Base-by-base conservation (phyloP, 2,113 vertebrate species). In the Lepus europaeus region DNA sequence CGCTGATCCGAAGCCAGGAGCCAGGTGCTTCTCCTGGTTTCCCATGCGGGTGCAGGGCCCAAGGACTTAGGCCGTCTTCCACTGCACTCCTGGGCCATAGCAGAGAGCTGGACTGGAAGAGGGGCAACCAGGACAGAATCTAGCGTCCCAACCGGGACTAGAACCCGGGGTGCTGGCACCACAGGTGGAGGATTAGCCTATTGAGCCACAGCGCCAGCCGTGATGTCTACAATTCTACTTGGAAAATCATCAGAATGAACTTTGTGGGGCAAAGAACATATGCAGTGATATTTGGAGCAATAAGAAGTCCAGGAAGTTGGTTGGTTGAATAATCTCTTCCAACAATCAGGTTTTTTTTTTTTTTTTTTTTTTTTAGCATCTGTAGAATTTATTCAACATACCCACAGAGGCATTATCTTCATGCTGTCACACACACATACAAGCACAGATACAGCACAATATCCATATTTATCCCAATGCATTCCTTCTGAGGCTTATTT, bases 401-500 rank as follows among this genome's bases (percentile, higher is more conserved):
- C 98, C 93, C 98, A 98, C 97, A 97, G 94, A 98, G 97, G 97
- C 98, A 97, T 96, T 97, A 23, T 97, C 98, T 98, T 98, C 98
- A 98, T 98, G 91, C 93, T 98, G 97, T 98, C 97, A 98, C 91
- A 97, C 97, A 98, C 95, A 98, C 84, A 97, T 97, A 98, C 98
- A 98, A 98, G 98, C 97, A 98, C 51, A 97, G 98, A 97, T 97
- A 98, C 90, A 98, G 95, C 96, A 98, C 83, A 89, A 89, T 84
- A 97, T 98, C 97, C 97, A 97, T 96, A 97, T 97, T 97, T 96
- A 97, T 95, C 91, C 97, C 96, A 98, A 98, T 97, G 96, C 94
- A 97, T 98, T 98, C 97, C 97, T 98, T 96, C 92, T 93, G 94
- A 96, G 94, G 91, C 86, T 99, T 98, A 99, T 98, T 99, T 99